phyloP scores from a whole-genome alignment of 2,888 invertebrate species.

The Pachymerium ferrugineum region DNA sequence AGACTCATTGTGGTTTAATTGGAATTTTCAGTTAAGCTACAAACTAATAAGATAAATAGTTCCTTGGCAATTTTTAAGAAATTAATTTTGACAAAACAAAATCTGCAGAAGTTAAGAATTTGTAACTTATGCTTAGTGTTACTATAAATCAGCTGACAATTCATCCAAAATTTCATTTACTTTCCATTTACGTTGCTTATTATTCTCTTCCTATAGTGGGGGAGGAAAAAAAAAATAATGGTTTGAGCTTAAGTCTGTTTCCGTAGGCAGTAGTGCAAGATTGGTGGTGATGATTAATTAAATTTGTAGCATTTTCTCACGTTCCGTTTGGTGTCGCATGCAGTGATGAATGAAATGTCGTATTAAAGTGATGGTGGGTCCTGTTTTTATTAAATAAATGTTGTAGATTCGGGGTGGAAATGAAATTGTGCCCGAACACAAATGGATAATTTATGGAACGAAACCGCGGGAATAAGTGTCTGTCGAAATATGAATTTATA shows the following conservation, averaged over 20 bases:
- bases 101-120: too few relatives aligned
- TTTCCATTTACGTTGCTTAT: too few relatives aligned
- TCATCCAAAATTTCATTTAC: too few relatives aligned
- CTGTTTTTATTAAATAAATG: constrained; percentile 17
- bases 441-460: constrained; percentile 1
- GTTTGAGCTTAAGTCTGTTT: not conserved
- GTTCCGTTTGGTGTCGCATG: constrained; percentile 5
- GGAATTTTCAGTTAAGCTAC: too few relatives aligned
- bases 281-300: constrained; percentile 14
- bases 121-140: too few relatives aligned
- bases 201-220: too few relatives aligned
- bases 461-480: not conserved
- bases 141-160: too few relatives aligned
- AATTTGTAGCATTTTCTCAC: constrained; percentile 27
- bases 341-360: constrained; percentile 27
- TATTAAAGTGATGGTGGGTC: not conserved
- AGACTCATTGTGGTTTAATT: too few relatives aligned
- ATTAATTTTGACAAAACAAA: too few relatives aligned
- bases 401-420: not conserved
- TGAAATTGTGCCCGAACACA: constrained; percentile 10
- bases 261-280: not conserved
- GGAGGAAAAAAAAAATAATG: too few relatives aligned
- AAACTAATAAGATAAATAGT: too few relatives aligned
- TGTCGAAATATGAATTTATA: not conserved
- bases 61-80: too few relatives aligned